These are phyloP conservation scores for Lepus timidus DNA, from an alignment of 2,113 vertebrate species.

Conservation along the genomic window DNA sequence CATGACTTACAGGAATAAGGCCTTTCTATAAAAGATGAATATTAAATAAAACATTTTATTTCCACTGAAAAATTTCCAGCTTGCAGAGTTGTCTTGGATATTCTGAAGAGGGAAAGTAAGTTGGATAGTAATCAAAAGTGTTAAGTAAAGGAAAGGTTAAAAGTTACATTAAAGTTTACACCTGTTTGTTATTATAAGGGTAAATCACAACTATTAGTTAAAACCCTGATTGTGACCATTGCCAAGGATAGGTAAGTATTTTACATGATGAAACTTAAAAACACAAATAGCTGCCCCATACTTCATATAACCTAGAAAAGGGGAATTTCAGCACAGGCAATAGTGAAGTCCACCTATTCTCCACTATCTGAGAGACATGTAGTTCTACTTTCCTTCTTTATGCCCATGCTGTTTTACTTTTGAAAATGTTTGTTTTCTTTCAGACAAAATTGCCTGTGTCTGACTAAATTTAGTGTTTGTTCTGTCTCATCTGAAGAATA, in stretches of 20 bases:
- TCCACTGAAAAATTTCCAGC: background rate
- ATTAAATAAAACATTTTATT: constrained; percentile 31
- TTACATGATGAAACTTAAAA: background rate
- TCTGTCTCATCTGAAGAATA: background rate
- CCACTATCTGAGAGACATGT: background rate
- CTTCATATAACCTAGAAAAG: background rate
- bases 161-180: background rate
- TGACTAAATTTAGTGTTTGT: background rate
- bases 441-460: background rate
- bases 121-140: background rate
- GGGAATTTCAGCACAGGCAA: background rate
- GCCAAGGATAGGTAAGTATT: background rate
- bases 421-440: constrained; percentile 13
- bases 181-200: background rate
- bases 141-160: constrained; percentile 9
- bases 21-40: background rate
- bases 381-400: background rate
- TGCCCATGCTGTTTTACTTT: background rate
- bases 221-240: background rate
- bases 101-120: background rate
- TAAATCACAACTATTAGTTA: background rate
- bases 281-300: background rate
- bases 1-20: background rate
- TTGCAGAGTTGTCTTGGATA: background rate
- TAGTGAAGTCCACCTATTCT: background rate